These are phyloP conservation scores for Trissonchulus sp. DNA, from an alignment of 2,888 invertebrate genomes.

Conservation along the genomic window DNA sequence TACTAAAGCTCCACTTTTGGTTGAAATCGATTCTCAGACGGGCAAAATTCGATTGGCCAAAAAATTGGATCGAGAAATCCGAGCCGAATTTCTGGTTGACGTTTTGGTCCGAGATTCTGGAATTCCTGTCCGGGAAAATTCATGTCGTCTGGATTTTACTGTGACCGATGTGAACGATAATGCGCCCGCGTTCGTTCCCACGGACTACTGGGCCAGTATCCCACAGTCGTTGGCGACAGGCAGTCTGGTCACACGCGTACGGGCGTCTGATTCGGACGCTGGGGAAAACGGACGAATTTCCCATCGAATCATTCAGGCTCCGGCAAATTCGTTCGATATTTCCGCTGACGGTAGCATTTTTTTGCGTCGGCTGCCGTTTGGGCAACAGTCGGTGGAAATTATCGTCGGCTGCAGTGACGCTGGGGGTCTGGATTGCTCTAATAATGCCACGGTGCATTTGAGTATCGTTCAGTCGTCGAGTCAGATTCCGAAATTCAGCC, in stretches of 20 bases:
- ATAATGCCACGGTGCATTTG: conserved; percentile 26
- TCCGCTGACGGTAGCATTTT: not conserved
- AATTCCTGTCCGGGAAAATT: not conserved
- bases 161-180: conserved; percentile 86
- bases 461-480: not conserved
- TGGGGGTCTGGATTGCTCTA: not conserved
- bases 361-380: conserved; percentile 20
- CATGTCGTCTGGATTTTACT: conserved; percentile 65
- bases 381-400: not conserved
- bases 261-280: conserved; percentile 75
- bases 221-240: conserved; percentile 81
- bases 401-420: not conserved
- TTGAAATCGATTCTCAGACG: conserved; percentile 65
- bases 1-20: conserved; percentile 85
- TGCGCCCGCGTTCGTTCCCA: conserved; percentile 32
- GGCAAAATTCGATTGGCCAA: conserved; percentile 62
- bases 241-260: conserved; percentile 77
- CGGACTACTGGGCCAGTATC: conserved; percentile 68
- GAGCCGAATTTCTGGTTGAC: not conserved
- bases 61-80: conserved; percentile 56
- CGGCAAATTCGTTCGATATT: not conserved
- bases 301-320: conserved; percentile 64
- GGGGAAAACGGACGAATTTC: conserved; percentile 75
- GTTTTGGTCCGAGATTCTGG: conserved; percentile 19
- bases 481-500: conserved; percentile 14